These are phyloP conservation scores for Chloropsis hardwickii DNA, from an alignment of 2,113 vertebrate genomes.

Conservation along the genomic window DNA sequence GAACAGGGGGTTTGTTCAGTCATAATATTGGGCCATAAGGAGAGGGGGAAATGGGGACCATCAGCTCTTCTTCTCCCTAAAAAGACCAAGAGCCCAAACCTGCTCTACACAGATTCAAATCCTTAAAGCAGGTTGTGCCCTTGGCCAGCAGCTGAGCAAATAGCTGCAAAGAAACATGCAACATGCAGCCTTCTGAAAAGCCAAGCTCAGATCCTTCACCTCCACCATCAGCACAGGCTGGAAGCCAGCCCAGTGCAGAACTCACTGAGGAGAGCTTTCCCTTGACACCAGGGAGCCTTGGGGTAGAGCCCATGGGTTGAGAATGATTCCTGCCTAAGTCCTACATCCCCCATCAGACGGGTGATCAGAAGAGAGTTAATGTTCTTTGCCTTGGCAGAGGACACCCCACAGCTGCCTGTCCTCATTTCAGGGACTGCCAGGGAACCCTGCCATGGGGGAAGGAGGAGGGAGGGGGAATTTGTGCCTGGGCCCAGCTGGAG, in stretches of 20 bases:
- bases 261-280: not conserved
- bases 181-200: not conserved
- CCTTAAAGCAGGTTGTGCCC: not conserved
- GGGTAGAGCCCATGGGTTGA: not conserved
- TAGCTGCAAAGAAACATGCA: not conserved
- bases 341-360: not conserved
- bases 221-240: not conserved
- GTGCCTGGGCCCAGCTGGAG: slow-evolving; percentile 27
- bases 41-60: not conserved
- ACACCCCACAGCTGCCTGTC: slow-evolving; percentile 18
- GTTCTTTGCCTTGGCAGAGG: not conserved
- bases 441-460: not conserved
- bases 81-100: not conserved
- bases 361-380: not conserved
- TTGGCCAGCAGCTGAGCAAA: not conserved
- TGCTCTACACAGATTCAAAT: not conserved
- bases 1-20: not conserved
- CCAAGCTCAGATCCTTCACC: not conserved
- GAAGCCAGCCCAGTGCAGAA: not conserved
- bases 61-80: not conserved
- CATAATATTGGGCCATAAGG: not conserved
- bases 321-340: accelerated
- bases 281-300: not conserved
- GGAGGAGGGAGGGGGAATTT: not conserved
- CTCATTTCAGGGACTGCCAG: slow-evolving; percentile 13